A percentile compares a stretch with the other conserved stretches of the same genome.
These are phyloP conservation scores for Pemphigus obesinymphae DNA, from an alignment of 1,140 invertebrate species.

Conservation along the genomic window DNA sequence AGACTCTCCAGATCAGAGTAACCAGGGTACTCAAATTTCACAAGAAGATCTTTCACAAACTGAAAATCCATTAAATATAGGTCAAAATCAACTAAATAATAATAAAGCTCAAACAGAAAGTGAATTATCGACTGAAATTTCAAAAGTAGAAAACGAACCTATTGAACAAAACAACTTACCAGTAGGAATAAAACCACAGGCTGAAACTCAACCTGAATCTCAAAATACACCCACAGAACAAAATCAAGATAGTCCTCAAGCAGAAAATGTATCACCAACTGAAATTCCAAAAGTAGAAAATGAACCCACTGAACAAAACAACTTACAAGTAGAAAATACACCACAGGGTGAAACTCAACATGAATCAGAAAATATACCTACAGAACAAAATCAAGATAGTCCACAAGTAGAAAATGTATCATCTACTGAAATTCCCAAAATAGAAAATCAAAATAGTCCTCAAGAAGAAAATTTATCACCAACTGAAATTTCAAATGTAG, in stretches of 20 bases:
- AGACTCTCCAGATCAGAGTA: background rate
- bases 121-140: background rate
- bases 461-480: background rate
- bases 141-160: background rate
- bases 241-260: background rate
- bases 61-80: background rate
- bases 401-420: background rate
- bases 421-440: background rate
- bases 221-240: no score
- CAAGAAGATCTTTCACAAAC: background rate
- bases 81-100: background rate
- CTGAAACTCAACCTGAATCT: background rate
- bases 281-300: background rate
- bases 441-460: background rate
- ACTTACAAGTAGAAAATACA: background rate
- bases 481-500: background rate
- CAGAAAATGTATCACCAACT: background rate
- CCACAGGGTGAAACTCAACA: background rate
- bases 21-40: background rate
- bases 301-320: background rate
- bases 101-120: background rate
- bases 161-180: background rate
- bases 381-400: background rate
- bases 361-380: background rate
- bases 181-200: background rate